These are phyloP conservation scores for Scomber colias DNA, from an alignment of 2,113 vertebrate species.

Conservation along the genomic window DNA sequence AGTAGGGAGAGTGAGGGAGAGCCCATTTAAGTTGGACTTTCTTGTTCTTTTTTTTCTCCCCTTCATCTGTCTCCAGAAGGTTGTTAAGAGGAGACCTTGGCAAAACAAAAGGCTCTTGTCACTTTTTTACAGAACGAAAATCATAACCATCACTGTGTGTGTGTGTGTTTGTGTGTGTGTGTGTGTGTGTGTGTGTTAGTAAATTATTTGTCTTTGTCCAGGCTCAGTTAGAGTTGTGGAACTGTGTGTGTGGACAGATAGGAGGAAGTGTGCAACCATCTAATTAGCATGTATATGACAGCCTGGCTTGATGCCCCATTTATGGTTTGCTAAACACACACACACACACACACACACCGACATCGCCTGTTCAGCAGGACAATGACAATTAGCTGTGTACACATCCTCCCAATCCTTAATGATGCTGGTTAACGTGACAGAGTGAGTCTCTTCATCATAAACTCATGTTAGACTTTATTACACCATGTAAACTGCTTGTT, in stretches of 20 bases:
- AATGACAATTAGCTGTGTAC: conserved; percentile 2
- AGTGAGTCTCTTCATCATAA: background rate
- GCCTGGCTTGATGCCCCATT: conserved; percentile 11
- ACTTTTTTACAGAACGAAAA: conserved; percentile 12
- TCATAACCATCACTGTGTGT: background rate
- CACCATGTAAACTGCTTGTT: background rate
- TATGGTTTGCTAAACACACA: conserved; percentile 24
- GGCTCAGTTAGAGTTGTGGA: background rate
- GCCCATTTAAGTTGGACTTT: background rate
- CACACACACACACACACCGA: background rate
- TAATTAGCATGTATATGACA: conserved; percentile 46
- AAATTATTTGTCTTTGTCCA: conserved; percentile 13
- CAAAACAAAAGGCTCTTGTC: background rate
- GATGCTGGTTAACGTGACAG: background rate
- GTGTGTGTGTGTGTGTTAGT: background rate
- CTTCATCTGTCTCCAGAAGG: background rate
- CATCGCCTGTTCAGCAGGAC: background rate
- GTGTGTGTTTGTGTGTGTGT: background rate
- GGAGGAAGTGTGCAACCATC: background rate
- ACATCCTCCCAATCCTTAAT: background rate
- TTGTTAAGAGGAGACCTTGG: background rate
- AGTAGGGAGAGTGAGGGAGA: background rate
- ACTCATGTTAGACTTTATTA: background rate
- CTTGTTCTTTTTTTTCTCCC: background rate
- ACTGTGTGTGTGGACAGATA: background rate